Base-by-base conservation (phyloP, 2,888 invertebrate species). In the Pterostichus niger region DNA sequence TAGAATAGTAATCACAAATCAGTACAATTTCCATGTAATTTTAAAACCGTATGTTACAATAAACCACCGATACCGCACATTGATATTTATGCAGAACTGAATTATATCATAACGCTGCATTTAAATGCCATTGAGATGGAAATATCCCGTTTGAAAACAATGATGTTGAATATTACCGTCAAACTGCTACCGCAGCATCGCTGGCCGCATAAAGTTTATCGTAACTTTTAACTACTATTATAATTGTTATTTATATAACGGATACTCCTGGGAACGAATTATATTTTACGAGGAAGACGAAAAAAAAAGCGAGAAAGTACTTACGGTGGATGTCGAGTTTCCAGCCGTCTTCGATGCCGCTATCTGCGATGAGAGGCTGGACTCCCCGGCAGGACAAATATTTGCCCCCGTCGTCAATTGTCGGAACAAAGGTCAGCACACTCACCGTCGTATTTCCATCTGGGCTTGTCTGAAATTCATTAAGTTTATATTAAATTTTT, bases 291-390 rank as follows among this genome's bases (percentile, higher is more conserved):
- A 40, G 40, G 40, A 40, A 40, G 40, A 17, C 6, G 59, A 76
- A 61, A 31, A 52, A 56, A 81, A 31, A 77, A 85, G 84, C 11
- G 24, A 24, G 24, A 24, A 24, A 24, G 24, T 85, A 94, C 96
- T 96, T 91, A 97, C 97, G 96, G 89, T 96, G 93, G 87, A 97
- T 95, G 90, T 95, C 94, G 87, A 97, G 92, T 88, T 94, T 94
- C 95, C 96, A 96, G 84, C 93, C 93, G 87, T 96, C 95, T 90
- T 96, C 95, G 85, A 95, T 92, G 52, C 94, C 93, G 56, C 95
- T 94, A 87, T 94, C 94, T 2, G 94, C 93, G 87, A 97, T 94
- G 87, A 93, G 92, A 81, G 94, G 92, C 88, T 96, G 96, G 86
- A 95, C 95, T 9, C 95, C 96, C 82, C 94, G 93, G 89, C 97